Evolutionary conservation across 2,888 invertebrate genomes (phyloP), one percentile per base, ranked within the genome.

Genomic region (Periphyllus acericola): DNA sequence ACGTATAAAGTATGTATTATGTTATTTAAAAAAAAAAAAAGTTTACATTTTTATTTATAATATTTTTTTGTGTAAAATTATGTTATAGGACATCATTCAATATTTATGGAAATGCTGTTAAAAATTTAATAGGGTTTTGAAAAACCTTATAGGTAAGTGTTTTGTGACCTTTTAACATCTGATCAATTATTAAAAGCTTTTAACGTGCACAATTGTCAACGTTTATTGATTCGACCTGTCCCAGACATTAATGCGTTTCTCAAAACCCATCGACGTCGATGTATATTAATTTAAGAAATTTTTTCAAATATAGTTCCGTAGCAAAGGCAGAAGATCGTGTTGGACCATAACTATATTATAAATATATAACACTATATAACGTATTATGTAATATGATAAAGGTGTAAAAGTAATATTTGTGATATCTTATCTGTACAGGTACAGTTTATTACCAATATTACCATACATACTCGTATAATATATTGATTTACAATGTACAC

Each of bases 161-260:
- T 71, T 72, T 25, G 8, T 52, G 34, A 72, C 46, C 32, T 72
- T 72, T 82, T 46, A n/a, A 71, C 71, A 71, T 52, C 25, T 25
- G 34, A 82, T 71, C 46, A 82, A 82, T 34, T 72, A 82, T 82
- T 52, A 72, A 72, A 82, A 71, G 82, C 82, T 82, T 68, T 68
- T 68, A 81, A 21, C 19, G 40, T 29, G 34, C 52, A 29, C 52
- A 17, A 72, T 52, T 52, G 34, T 82, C 82, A 78, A 55, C 11
- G 46, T 78, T 52, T 78, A 78, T 32, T 52, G 52, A 52, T 78
- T 55, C 52, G 32, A 32, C 21, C 68, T n/a, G 68, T 68, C 29
- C 29, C 68, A 68, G 29, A 32, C 11, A 78, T 78, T 78, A 29
- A 32, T 55, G 32, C 55, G 55, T 32, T 55, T 78, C 78, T 55